Evolutionary conservation across 2,888 invertebrate genomes (phyloP), one percentile per base, ranked within the genome.

Genomic region (Oxystoma pomonae): DNA sequence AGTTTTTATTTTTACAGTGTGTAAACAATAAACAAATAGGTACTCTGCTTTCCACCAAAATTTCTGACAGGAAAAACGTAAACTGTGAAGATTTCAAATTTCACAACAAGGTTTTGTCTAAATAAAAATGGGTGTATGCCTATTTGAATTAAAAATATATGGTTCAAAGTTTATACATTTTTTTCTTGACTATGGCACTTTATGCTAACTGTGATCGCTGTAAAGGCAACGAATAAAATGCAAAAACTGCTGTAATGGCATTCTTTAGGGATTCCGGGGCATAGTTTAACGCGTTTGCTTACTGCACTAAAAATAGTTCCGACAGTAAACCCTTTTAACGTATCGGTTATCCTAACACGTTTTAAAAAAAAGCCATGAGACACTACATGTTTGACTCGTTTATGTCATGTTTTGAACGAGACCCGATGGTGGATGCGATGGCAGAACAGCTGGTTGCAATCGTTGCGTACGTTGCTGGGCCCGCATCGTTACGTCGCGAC

Each of bases 211-310:
- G 50, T 50, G n/a, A n/a, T 12, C 50, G 50, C 50, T 9, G 50
- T 50, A 12, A 9, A n/a, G 50, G 50, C 50, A 50, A 50, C 9
- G 16, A 53, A 35, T 35, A 53, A 53, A 53, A 17, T 53, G 53
- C 19, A 53, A 53, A 53, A 53, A 53, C n/a, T 16, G 53, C 53
- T 7, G 19, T 53, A 53, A 53, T 53, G 53, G 53, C 53, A 53
- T 53, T 53, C 35, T 12, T 35, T 12, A 12, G 12, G 35, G 35
- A 35, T 35, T 35, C 53, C 53, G n/a, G 17, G 7, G 53, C 53
- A 16, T n/a, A 16, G 53, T 53, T 17, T 17, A 3, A 16, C 19
- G 17, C 53, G 53, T 17, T 9, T 9, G n/a, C 53, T 19, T 7
- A 9, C n/a, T 5, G 53, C 53, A 5, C 5, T 53, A 53, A 53